phyloP scores from a whole-genome alignment of 53 echinoderm and acorn worm species.

The Antedon mediterranea region DNA sequence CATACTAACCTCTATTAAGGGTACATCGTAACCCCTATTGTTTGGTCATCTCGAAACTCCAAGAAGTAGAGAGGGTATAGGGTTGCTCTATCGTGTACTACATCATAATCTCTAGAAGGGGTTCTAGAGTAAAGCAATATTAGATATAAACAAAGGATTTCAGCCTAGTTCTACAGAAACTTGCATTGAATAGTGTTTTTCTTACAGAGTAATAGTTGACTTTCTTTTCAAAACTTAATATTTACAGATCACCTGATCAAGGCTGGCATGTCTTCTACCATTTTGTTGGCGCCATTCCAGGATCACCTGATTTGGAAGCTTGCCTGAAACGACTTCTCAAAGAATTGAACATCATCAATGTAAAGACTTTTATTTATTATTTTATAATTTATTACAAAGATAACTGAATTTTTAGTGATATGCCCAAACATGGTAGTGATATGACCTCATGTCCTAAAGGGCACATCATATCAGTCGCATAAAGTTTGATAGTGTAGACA shows the following conservation, averaged over 20 bases:
- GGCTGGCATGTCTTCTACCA: conserved; percentile 87
- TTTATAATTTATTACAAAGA: no score
- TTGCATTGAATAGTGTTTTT: background rate
- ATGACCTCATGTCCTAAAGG: background rate
- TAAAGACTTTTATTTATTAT: conserved; percentile 1
- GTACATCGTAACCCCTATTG: no score
- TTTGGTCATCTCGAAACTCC: no score
- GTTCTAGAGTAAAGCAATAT: no score
- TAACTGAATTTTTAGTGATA: no score
- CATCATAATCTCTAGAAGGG: no score
- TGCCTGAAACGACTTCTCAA: conserved; percentile 49
- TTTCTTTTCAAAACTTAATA: no score
- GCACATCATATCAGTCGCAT: background rate
- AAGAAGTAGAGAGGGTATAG: no score
- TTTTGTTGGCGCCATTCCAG: conserved; percentile 72
- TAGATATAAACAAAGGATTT: background rate
- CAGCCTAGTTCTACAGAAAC: no score
- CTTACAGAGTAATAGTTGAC: background rate
- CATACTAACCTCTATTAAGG: no score
- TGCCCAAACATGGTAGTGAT: background rate
- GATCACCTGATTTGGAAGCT: conserved; percentile 55
- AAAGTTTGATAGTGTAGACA: no score
- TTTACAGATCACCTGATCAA: conserved; percentile 36
- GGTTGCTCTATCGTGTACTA: no score
- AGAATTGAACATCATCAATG: conserved; percentile 53